phyloP scores from a whole-genome alignment of 2,113 vertebrate species.

The Poeciliopsis occidentalis region DNA sequence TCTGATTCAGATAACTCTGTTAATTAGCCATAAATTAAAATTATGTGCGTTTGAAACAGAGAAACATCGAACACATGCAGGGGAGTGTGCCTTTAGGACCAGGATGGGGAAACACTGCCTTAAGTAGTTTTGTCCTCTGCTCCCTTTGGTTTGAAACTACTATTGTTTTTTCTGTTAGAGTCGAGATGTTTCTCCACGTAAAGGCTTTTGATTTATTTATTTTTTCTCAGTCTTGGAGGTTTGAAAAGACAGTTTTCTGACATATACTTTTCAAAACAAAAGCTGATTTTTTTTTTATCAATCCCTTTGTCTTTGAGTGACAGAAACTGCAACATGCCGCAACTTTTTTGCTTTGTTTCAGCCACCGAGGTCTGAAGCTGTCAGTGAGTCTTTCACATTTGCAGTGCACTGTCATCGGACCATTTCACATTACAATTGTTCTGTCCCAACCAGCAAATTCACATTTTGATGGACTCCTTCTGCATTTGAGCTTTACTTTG shows the following conservation, averaged over 20 bases:
- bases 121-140: constrained; percentile 58
- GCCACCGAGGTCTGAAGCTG: neutral
- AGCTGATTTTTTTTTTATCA: neutral
- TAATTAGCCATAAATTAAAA: too few species aligned
- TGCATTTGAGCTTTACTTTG: neutral
- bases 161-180: constrained; percentile 43
- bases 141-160: constrained; percentile 12
- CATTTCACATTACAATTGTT: neutral
- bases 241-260: constrained; percentile 11
- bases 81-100: too few species aligned
- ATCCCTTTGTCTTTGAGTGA: neutral
- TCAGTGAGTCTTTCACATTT: neutral
- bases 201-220: constrained; percentile 38
- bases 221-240: constrained; percentile 25
- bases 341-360: neutral
- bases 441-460: neutral
- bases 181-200: constrained; percentile 25
- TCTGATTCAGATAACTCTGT: too few species aligned
- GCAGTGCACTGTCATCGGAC: neutral
- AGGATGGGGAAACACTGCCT: neutral
- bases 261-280: neutral
- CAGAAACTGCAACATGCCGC: neutral
- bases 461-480: neutral
- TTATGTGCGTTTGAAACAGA: too few species aligned
- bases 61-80: too few species aligned